Evolutionary conservation across 2,888 invertebrate species (phyloP).

Genomic region (Dendrolimus pini): DNA sequence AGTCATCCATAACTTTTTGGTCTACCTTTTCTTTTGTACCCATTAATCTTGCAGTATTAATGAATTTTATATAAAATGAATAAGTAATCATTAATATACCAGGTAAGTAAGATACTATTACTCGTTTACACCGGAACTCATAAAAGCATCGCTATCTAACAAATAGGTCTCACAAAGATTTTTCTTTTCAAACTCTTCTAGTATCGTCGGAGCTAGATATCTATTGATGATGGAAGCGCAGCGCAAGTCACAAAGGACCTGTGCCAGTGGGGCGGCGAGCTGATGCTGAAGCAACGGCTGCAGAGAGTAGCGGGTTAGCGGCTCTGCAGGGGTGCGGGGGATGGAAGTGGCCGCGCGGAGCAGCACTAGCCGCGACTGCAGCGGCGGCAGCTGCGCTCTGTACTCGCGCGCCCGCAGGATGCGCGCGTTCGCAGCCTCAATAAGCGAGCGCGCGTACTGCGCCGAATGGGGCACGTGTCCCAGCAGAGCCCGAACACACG

Average conservation of each 20-base stretch:
- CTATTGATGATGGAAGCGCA: conserved; percentile 31
- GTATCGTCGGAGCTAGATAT: conserved; percentile 20
- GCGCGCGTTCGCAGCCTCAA: conserved; percentile 29
- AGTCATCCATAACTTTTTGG: too few relatives aligned
- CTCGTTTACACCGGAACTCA: conserved; percentile 1
- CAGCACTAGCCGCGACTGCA: conserved; percentile 26
- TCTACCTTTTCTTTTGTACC: too few relatives aligned
- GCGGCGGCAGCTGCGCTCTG: conserved; percentile 9
- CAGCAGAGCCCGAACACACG: conserved; percentile 20
- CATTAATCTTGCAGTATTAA: too few relatives aligned
- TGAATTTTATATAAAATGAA: too few relatives aligned
- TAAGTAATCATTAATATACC: too few relatives aligned
- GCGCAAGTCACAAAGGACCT: conserved; percentile 23
- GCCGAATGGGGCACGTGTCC: conserved; percentile 27
- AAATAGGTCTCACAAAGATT: conserved; percentile 31
- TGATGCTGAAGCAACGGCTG: conserved; percentile 11
- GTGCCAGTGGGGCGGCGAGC: conserved; percentile 19
- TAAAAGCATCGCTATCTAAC: conserved; percentile 10
- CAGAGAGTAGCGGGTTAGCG: conserved; percentile 10
- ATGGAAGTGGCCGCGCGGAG: conserved; percentile 19
- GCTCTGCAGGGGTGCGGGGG: conserved; percentile 6
- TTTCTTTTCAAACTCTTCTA: conserved; percentile 21
- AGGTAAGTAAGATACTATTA: too few relatives aligned
- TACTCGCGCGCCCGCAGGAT: conserved; percentile 20
- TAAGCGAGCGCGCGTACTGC: conserved; percentile 29